These are phyloP conservation scores for Mobula hypostoma DNA, from an alignment of 2,113 vertebrate species.

Conservation along the genomic window DNA sequence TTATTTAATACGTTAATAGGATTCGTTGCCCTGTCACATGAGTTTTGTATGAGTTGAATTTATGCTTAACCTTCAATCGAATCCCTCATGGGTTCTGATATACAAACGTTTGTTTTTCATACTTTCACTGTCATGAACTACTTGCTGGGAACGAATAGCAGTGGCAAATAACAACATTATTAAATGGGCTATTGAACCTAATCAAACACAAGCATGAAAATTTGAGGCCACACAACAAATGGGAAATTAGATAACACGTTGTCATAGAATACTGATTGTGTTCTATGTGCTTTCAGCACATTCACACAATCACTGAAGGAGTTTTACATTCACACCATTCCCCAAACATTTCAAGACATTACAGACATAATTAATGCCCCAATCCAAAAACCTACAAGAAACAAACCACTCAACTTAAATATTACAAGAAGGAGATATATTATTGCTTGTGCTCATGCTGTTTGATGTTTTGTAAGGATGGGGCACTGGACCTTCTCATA, in stretches of 20 bases:
- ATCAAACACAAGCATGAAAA: neutral
- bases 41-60: neutral
- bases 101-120: neutral
- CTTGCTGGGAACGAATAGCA: neutral
- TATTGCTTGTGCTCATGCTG: neutral
- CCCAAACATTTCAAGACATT: neutral
- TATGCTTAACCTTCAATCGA: neutral
- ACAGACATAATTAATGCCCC: neutral
- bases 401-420: neutral
- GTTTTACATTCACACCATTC: neutral
- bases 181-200: neutral
- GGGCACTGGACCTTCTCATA: neutral
- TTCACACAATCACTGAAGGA: neutral
- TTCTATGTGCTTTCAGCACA: neutral
- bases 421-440: neutral
- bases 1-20: neutral
- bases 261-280: neutral
- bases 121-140: neutral
- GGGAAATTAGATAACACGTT: neutral
- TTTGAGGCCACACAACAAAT: neutral
- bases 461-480: neutral
- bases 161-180: neutral
- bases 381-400: neutral
- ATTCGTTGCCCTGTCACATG: neutral
- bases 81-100: neutral